These are phyloP conservation scores for Limnothrissa miodon DNA, from an alignment of 2,113 vertebrate species.

Conservation along the genomic window DNA sequence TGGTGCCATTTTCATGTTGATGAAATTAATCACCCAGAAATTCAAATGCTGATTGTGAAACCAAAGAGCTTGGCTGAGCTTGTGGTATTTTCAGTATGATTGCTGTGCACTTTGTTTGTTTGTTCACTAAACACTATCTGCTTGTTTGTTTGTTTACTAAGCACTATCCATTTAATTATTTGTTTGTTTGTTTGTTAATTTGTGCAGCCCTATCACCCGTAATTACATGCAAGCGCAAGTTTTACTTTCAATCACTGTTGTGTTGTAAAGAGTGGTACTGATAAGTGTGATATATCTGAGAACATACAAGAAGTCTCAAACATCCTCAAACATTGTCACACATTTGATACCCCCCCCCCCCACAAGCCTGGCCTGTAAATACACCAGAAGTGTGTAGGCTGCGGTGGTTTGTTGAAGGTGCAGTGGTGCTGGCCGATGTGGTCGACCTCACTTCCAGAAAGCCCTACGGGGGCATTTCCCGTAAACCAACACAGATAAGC, in stretches of 20 bases:
- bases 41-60: not conserved
- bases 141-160: not conserved
- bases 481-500: not conserved
- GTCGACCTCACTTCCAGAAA: slow-evolving; percentile 10
- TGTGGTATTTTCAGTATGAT: not conserved
- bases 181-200: not conserved
- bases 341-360: too few relatives aligned
- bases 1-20: not conserved
- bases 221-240: not conserved
- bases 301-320: not conserved
- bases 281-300: not conserved
- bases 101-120: not conserved
- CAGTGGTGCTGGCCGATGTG: not conserved
- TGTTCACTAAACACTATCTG: not conserved
- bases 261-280: not conserved
- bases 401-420: not conserved
- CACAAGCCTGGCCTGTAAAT: slow-evolving; percentile 6
- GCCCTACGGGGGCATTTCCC: not conserved
- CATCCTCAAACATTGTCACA: not conserved
- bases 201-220: not conserved
- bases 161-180: not conserved
- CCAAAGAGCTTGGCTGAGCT: not conserved
- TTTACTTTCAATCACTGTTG: not conserved
- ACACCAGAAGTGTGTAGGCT: slow-evolving; percentile 1
- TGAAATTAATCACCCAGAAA: slow-evolving; percentile 10